These are phyloP conservation scores for Leptopterna dolabrata DNA, from an alignment of 2,888 invertebrate genomes.

Conservation along the genomic window DNA sequence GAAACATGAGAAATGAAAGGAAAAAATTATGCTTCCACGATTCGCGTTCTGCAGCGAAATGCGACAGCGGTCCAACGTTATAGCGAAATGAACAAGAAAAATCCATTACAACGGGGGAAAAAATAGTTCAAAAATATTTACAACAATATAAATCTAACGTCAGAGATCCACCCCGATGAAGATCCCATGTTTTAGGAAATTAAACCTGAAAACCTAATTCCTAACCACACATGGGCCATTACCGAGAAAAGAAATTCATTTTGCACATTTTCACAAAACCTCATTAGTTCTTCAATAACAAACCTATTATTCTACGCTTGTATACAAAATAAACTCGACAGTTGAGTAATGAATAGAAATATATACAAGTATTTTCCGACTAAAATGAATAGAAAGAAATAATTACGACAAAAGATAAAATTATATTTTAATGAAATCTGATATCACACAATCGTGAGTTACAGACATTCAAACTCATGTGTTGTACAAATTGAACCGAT, in stretches of 20 bases:
- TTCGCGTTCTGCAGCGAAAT: not conserved
- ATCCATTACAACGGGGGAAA: not conserved
- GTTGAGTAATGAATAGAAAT: slow-evolving; percentile 19
- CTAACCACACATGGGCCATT: not conserved
- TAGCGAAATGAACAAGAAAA: not conserved
- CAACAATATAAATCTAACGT: not conserved
- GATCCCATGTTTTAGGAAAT: not conserved
- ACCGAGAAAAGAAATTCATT: not conserved
- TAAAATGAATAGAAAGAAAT: not conserved
- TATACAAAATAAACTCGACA: slow-evolving; percentile 46
- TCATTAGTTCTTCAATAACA: slow-evolving; percentile 12
- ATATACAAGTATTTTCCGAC: not conserved
- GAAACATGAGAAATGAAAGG: not conserved
- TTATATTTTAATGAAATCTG: not conserved
- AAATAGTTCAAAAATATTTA: not conserved
- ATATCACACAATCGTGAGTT: not conserved
- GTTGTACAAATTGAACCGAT: no score
- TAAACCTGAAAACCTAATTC: not conserved
- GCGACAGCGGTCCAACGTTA: not conserved
- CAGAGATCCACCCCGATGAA: not conserved
- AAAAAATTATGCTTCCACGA: not conserved
- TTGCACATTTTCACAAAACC: not conserved
- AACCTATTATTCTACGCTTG: slow-evolving; percentile 39
- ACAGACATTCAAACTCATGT: no score
- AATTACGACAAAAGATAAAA: not conserved